Base-by-base conservation (phyloP, 2,888 invertebrate genomes). In the Acholoe squamosa region DNA sequence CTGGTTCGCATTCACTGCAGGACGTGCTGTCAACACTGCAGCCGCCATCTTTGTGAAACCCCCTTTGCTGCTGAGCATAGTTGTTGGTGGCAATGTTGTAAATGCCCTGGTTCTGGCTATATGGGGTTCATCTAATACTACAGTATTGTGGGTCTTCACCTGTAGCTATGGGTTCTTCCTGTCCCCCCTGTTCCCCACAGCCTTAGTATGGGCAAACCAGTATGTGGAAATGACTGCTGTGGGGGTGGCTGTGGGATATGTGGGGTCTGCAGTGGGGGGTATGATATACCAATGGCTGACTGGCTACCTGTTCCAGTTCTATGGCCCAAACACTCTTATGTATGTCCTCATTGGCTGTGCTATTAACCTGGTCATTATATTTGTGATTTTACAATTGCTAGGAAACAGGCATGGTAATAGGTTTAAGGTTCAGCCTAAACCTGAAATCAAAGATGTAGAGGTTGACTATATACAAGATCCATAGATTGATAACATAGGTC, bases 241-340 rank as follows among this genome's bases (percentile, higher is more conserved):
- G 89, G 91, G 77, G 19, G 84, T 90, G 31, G 28, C 91, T 54
- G 33, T 91, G 14, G 76, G 54, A 54, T 91, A 90, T 67, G 71
- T 89, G 3, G 91, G 90, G 1, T 34, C 76, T 28, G 89, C 91
- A 19, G 34, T 33, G n/a, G 91, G 91, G 25, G 91, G 90, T 19
- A 61, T 91, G 61, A 67, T 90, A 22, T 91, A 91, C 33, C 91
- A 91, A 43, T 89, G 89, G 89, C 33, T 91, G 56, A 89, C 80
- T 14, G 89, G 89, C 22, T 61, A 61, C 61, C 16, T 91, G 25
- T 91, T 91, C 67, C 52, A 89, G 25, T 84, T 67, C 61, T 25
- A 76, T 43, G 89, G 89, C 12, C 76, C 76, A 7, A 33, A 43
- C 1, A 76, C 89, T 5, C 43, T 89, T 16, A 76, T 89, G 89